Evolutionary conservation across 2,113 vertebrate species (phyloP), one percentile per base, ranked within the genome.

Genomic region (Girardinichthys multiradiatus): DNA sequence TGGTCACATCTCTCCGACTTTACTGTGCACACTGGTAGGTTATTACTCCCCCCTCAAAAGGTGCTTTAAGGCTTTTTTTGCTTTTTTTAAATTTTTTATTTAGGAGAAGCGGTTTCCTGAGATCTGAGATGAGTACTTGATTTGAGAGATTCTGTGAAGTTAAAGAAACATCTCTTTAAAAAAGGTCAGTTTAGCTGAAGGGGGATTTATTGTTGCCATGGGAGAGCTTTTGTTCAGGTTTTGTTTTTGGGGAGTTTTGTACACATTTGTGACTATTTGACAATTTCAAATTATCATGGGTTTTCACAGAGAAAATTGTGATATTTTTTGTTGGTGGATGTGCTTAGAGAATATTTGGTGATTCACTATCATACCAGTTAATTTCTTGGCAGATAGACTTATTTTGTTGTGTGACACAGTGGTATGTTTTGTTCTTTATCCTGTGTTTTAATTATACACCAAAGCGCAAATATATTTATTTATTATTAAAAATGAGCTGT

Each of bases 1-100:
- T 71, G 70, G 78, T 70, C 57, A 65, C 68, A 69, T 82, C 71
- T 83, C 51, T 10, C 15, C 65, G 70, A 67, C 68, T 57, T 80
- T 71, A 83, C 67, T 70, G 82, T 83, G 67, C 45, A 31, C 65
- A 59, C 61, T 15, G 70, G 37, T 15, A 58, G 48, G 30, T 72
- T 48, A 59, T 74, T 74, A 57, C 68, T 82, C 48, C 70, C 57
- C 42, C 58, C 64, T 77, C 75, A 62, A 66, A n/a, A 80, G 80
- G 82, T 65, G 58, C 68, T 65, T 63, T 59, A 29, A 77, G 74
- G 3, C 35, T 26, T 68, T 8, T 19, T 15, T 8, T 15, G 14
- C 12, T 2, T 15, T 42, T 42, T 4, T 42, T 15, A 14, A 0
- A 4, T 17, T 42, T 42, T 42, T 42, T 37, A 8, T 83, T 63